Percentiles rank a stretch among this genome's conserved stretches.
phyloP scores from a whole-genome alignment of 2,113 vertebrate species.

The Podarcis raffonei region DNA sequence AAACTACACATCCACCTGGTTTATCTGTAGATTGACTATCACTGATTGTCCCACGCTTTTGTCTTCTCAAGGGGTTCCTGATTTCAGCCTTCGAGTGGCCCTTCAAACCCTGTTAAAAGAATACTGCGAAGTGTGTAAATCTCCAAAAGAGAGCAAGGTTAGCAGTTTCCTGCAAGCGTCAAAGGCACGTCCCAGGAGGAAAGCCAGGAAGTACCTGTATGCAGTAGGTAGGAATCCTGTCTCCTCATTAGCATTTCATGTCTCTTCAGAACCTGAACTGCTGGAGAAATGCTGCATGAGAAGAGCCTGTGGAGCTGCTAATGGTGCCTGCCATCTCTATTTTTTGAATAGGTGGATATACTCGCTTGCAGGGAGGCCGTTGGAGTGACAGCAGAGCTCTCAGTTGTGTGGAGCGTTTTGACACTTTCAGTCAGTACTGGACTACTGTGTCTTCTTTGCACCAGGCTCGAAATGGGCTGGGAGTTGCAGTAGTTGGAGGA shows the following conservation, averaged over 20 bases:
- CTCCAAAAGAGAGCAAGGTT: slow-evolving; percentile 91
- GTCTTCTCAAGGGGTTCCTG: slow-evolving; percentile 81
- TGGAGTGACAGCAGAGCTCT: slow-evolving; percentile 96
- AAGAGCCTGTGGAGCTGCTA: background rate
- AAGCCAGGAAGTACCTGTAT: slow-evolving; percentile 98
- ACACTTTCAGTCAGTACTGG: slow-evolving; percentile 98
- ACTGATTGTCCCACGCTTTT: background rate
- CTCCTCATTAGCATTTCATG: slow-evolving; percentile 14
- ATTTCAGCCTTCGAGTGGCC: slow-evolving; percentile 97
- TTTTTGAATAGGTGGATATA: slow-evolving; percentile 88
- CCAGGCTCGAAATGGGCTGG: slow-evolving; percentile 93
- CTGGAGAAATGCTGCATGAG: background rate
- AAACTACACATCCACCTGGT: background rate
- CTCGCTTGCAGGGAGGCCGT: slow-evolving; percentile 91
- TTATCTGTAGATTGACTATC: background rate
- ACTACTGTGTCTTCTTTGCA: slow-evolving; percentile 96
- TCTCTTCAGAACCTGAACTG: background rate
- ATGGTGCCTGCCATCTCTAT: slow-evolving; percentile 17
- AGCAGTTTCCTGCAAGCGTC: slow-evolving; percentile 87
- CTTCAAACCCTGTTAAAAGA: slow-evolving; percentile 96
- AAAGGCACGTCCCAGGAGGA: slow-evolving; percentile 91
- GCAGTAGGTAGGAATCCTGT: slow-evolving; percentile 86
- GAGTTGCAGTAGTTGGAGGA: slow-evolving; percentile 90
- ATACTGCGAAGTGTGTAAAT: slow-evolving; percentile 92
- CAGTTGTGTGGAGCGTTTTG: slow-evolving; percentile 96